A percentile compares a stretch with the other conserved stretches of the same genome.
These are phyloP conservation scores for Urocitellus parryii DNA, from an alignment of 2,113 vertebrate genomes.

Conservation along the genomic window DNA sequence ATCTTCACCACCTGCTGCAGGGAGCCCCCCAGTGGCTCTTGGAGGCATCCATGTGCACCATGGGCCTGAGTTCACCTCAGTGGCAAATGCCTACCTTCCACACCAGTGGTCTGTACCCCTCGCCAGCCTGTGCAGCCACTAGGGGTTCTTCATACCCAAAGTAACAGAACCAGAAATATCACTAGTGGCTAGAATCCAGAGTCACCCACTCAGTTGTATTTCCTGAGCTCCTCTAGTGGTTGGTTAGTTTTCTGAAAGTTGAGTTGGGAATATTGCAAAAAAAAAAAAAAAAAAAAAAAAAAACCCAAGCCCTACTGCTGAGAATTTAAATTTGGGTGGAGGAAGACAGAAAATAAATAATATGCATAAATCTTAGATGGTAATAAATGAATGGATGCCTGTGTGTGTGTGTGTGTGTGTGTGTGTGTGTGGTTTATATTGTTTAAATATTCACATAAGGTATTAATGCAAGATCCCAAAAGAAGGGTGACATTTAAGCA, in stretches of 20 bases:
- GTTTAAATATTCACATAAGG: not conserved
- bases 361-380: too few relatives aligned
- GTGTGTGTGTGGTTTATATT: too few relatives aligned
- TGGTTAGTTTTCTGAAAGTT: not conserved
- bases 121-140: not conserved
- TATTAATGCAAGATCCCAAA: not conserved
- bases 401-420: too few relatives aligned
- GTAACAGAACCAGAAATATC: not conserved
- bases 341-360: not conserved
- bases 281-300: not conserved
- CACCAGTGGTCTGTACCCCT: not conserved
- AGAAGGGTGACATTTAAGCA: not conserved
- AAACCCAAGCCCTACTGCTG: not conserved
- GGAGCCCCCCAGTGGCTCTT: not conserved
- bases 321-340: not conserved
- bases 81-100: not conserved
- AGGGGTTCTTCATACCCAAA: conserved; percentile 11
- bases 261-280: not conserved
- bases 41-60: not conserved
- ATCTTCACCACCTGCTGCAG: not conserved
- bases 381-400: not conserved
- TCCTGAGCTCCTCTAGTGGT: not conserved
- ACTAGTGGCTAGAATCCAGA: not conserved
- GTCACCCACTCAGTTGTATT: not conserved
- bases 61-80: not conserved